Base-by-base conservation (phyloP, 2,888 invertebrate species). In the Dryomyza anilis region DNA sequence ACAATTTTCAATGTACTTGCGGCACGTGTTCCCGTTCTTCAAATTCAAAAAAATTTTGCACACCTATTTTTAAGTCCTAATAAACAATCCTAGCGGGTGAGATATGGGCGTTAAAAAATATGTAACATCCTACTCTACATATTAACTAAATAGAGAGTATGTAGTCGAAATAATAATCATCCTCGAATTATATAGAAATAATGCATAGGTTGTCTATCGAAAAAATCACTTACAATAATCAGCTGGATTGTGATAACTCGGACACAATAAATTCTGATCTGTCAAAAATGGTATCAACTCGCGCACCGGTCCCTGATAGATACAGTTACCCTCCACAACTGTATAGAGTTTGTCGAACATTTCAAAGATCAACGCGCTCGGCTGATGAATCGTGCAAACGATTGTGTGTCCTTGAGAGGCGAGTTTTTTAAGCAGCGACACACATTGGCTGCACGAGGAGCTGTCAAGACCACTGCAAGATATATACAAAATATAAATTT, bases 191-290 rank as follows among this genome's bases (percentile, higher is more conserved):
- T n/a, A n/a, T n/a, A n/a, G n/a, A n/a, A n/a, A n/a, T n/a, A n/a
- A n/a, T n/a, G 14, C n/a, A n/a, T n/a, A n/a, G n/a, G n/a, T n/a
- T n/a, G n/a, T n/a, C n/a, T n/a, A n/a, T n/a, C n/a, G n/a, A n/a
- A n/a, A n/a, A n/a, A 12, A 62, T 33, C 52, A 88, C 91, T 89
- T 85, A 96, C 96, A 86, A 83, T 93, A 97, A 85, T 97, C 97
- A 10, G 97, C 96, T 1, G 97, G 97, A 82, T 97, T 97, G 83
- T 97, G 96, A 78, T 95, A 97, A 19, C 92, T 86, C 2, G 97
- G 97, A 80, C 97, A 98, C 25, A 87, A 84, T 12, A 95, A 85
- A 14, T 90, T 92, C 39, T 93, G 87, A 10, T 87, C 87, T 6
- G 87, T 85, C 62, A 97, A 85, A 76, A 94, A 94, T 0, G 94